Evolutionary conservation across 2,113 vertebrate genomes (phyloP), one percentile per base, ranked within the genome.

Genomic region (Odobenus rosmarus): DNA sequence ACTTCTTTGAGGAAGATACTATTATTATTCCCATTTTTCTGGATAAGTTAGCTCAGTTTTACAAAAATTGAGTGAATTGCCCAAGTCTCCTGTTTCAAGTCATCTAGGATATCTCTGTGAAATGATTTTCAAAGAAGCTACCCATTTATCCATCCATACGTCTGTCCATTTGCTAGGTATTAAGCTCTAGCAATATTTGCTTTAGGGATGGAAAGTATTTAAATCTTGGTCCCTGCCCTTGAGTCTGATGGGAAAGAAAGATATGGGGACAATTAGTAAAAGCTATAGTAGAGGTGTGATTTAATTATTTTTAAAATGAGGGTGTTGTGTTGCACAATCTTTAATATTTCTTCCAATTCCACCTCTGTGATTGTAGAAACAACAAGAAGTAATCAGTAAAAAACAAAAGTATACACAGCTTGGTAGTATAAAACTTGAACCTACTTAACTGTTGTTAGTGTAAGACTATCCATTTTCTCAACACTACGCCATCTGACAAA

Each of bases 251-350:
- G 28, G 59, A 80, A 84, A 62, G 28, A 24, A 69, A 12, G 12
- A 82, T 18, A 80, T 46, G 26, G 31, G 36, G 33, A 74, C 6
- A 61, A 13, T 18, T 71, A 6, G 55, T 51, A 11, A 71, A 82
- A 69, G 1, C 49, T 15, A 14, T 19, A 31, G 3, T 42, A 39
- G 33, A 57, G 1, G 14, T 91, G 12, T 72, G 57, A 61, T 85
- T 86, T 67, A 85, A 79, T 92, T 67, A 72, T 61, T 84, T 79
- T 31, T 91, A 71, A 93, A 90, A 79, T 7, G 19, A 93, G 49
- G 61, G n/a, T 39, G 12, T 8, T 85, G 10, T 19, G 4, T 57
- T 79, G 10, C 1, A 16, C 39, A 49, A 51, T 88, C 13, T 95
- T 80, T 55, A 87, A 23, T 82, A 80, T 74, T 81, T 86, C 33